A percentile compares a stretch with the other conserved stretches of the same genome.
These are phyloP conservation scores for Trichonephila clavipes DNA, from an alignment of 1,140 invertebrate genomes.

Conservation along the genomic window DNA sequence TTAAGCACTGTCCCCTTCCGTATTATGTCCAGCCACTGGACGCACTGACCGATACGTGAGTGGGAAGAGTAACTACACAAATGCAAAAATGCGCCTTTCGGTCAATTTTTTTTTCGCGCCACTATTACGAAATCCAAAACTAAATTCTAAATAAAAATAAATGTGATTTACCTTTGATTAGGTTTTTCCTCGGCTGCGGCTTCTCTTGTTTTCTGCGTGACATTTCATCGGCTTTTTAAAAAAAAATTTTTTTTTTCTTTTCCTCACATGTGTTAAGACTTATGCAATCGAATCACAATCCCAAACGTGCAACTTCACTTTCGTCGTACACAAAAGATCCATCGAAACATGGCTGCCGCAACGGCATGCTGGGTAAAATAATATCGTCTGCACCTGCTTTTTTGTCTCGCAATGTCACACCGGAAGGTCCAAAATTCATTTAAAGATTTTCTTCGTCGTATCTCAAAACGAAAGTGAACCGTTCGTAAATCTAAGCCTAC, in stretches of 20 bases:
- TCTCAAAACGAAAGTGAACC: constrained; percentile 21
- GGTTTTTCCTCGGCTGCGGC: constrained; percentile 78
- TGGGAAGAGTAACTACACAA: neutral
- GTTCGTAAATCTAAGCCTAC: constrained; percentile 37
- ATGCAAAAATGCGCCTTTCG: neutral
- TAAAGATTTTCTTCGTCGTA: neutral
- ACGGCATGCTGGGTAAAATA: constrained; percentile 72
- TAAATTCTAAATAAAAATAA: neutral
- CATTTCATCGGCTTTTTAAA: constrained; percentile 76
- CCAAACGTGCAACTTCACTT: constrained; percentile 14
- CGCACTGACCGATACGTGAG: neutral
- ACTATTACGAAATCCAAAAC: neutral
- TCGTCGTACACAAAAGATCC: constrained; percentile 10
- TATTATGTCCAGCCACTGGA: neutral
- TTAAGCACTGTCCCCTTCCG: neutral
- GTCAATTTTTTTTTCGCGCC: neutral
- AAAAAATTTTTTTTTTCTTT: constrained; percentile 1
- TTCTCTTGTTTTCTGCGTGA: constrained; percentile 78
- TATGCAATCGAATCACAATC: constrained; percentile 46
- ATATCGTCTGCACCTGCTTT: constrained; percentile 65
- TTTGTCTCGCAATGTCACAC: neutral
- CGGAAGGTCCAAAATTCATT: neutral
- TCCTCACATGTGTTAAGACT: constrained; percentile 38
- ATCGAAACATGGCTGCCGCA: constrained; percentile 65
- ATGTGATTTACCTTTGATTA: constrained; percentile 76